Base-by-base conservation (phyloP, 2,888 invertebrate genomes). In the Drosophila bunnanda region DNA sequence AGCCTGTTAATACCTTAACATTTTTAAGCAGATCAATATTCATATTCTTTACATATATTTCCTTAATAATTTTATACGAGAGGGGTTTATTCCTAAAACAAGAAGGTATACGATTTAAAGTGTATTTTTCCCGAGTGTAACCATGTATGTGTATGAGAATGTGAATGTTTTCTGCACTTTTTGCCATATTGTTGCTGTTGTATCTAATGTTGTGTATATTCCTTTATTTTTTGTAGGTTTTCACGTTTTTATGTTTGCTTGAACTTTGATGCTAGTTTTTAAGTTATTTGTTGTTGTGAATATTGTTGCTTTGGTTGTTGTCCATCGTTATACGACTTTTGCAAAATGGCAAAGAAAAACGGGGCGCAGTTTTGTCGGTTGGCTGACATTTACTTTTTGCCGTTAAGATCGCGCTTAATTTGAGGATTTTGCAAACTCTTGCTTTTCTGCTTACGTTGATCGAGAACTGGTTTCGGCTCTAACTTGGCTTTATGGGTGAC, bases 311-410 rank as follows among this genome's bases (percentile, higher is more conserved):
- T 30, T 32, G 62, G 58, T 53, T 48, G 44, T 52, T 41, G 43
- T 78, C 74, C 52, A 67, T 66, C 55, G 38, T 44, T 43, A 43
- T 68, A 25, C 77, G 76, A 78, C 76, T 82, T 78, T 77, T 74
- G 73, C 50, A 52, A 87, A 85, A 60, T 73, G 48, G 72, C 75
- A 75, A 75, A 46, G 46, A 20, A 50, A 80, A 74, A 73, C 67
- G 69, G 69, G 76, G 76, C 52, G 60, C 72, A 58, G 60, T 58
- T 55, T 58, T 60, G 44, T 70, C 61, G 71, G 43, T 62, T 50
- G 60, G 53, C 72, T 88, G 88, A 81, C 83, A 83, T 83, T 80
- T 80, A 75, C 75, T 77, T 65, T 60, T 72, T 72, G 70, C 62
- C 62, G 48, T 76, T 86, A 64, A 67, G 44, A 61, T 59, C 67